A percentile compares a stretch with the other conserved stretches of the same genome.
phyloP scores from a whole-genome alignment of 2,888 invertebrate species.

The Cheilosia soror region DNA sequence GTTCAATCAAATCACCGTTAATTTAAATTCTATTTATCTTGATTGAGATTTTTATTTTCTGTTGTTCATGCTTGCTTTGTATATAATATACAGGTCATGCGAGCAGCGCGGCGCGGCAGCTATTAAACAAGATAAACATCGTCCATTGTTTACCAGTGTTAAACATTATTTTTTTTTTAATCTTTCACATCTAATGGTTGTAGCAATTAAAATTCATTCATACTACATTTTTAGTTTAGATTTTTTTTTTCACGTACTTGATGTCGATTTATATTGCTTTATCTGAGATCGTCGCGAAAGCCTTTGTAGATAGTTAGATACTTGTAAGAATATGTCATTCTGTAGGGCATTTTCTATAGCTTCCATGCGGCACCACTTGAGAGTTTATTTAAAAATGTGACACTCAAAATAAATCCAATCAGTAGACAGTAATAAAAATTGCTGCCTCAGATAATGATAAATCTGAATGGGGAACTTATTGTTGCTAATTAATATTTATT shows the following conservation, averaged over 20 bases:
- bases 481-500: neutral
- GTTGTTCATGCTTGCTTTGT: neutral
- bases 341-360: neutral
- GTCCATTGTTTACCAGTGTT: slow-evolving; percentile 18
- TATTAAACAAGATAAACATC: slow-evolving; percentile 10
- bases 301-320: neutral
- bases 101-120: neutral
- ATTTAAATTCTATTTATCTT: slow-evolving; percentile 1
- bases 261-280: neutral
- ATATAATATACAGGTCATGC: neutral
- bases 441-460: neutral
- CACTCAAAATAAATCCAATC: neutral
- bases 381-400: neutral
- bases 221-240: neutral
- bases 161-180: slow-evolving; percentile 4
- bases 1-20: neutral
- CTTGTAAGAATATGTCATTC: neutral
- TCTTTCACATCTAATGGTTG: slow-evolving; percentile 20
- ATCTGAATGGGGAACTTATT: neutral
- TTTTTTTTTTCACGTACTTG: slow-evolving; percentile 2
- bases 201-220: slow-evolving; percentile 22
- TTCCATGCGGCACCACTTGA: neutral
- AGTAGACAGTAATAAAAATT: neutral
- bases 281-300: neutral
- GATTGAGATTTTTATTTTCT: neutral